phyloP scores from a whole-genome alignment of 2,888 invertebrate genomes.

The Tanypteryx hageni region DNA sequence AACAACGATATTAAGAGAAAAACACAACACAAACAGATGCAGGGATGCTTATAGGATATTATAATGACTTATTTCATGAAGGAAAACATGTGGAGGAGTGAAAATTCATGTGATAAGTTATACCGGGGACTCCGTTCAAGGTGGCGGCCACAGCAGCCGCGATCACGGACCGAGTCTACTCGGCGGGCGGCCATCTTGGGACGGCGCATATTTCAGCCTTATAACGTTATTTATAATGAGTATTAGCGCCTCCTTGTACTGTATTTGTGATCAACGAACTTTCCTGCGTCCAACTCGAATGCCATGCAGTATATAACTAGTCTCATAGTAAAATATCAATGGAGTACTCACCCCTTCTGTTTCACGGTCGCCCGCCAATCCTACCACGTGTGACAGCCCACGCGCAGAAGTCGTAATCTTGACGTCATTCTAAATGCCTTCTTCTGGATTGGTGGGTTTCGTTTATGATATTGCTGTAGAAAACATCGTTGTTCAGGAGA shows the following conservation, averaged over 20 bases:
- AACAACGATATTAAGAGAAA: neutral
- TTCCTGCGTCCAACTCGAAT: slow-evolving; percentile 43
- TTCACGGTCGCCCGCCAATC: slow-evolving; percentile 64
- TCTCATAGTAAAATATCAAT: slow-evolving; percentile 49
- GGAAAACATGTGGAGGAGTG: neutral
- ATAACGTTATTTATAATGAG: neutral
- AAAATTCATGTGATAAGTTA: slow-evolving; percentile 31
- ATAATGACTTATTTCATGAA: neutral
- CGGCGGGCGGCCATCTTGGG: slow-evolving; percentile 67
- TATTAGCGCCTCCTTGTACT: neutral
- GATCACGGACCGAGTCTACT: slow-evolving; percentile 66
- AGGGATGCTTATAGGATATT: neutral
- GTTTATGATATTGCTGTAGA: neutral
- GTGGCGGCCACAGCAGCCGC: slow-evolving; percentile 66
- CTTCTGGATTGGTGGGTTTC: slow-evolving; percentile 8
- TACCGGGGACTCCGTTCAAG: slow-evolving; percentile 52
- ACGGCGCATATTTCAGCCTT: slow-evolving; percentile 39
- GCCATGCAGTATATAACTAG: slow-evolving; percentile 30
- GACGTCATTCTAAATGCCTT: neutral
- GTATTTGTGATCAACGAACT: slow-evolving; percentile 8
- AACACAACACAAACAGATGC: neutral
- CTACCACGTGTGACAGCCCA: slow-evolving; percentile 64
- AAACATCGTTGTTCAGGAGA: too few species aligned
- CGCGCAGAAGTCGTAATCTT: slow-evolving; percentile 60
- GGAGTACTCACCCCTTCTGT: slow-evolving; percentile 61